Percentiles rank a stretch among this genome's conserved stretches.
Evolutionary conservation across 2,113 vertebrate species (phyloP).

Genomic region (Scytalopus superciliaris): DNA sequence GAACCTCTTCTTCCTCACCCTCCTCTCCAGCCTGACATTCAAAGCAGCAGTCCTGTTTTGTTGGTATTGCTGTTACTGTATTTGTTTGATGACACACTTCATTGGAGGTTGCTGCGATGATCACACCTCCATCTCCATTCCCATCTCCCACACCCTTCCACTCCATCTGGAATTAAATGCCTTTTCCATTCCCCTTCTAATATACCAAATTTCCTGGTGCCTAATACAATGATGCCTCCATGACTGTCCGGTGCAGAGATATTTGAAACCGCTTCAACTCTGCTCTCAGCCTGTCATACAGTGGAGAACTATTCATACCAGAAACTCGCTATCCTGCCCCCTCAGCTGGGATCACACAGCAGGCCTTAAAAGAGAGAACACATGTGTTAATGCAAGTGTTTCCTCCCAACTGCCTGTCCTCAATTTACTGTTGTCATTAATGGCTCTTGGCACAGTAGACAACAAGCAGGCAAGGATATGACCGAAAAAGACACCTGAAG

Average conservation of each 20-base stretch:
- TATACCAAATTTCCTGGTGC: neutral
- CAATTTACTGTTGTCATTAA: neutral
- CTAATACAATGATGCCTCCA: neutral
- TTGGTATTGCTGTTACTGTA: neutral
- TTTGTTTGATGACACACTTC: neutral
- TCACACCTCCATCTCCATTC: neutral
- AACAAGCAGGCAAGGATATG: accelerated
- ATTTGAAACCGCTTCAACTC: neutral
- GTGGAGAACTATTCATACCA: neutral
- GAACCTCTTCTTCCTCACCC: neutral
- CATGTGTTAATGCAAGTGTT: neutral
- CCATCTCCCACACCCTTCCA: neutral
- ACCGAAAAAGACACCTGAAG: neutral
- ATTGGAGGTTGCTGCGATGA: accelerated
- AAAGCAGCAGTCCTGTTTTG: neutral
- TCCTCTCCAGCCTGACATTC: neutral
- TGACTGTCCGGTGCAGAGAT: neutral
- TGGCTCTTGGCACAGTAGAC: neutral
- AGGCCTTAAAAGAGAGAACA: neutral
- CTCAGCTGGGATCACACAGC: neutral
- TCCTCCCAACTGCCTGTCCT: neutral
- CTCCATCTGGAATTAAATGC: neutral
- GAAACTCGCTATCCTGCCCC: neutral
- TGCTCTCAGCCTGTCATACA: neutral
- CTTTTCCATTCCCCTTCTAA: neutral